phyloP scores from a whole-genome alignment of 1,140 invertebrate species.

The Pseudomyrmex pallidus region DNA sequence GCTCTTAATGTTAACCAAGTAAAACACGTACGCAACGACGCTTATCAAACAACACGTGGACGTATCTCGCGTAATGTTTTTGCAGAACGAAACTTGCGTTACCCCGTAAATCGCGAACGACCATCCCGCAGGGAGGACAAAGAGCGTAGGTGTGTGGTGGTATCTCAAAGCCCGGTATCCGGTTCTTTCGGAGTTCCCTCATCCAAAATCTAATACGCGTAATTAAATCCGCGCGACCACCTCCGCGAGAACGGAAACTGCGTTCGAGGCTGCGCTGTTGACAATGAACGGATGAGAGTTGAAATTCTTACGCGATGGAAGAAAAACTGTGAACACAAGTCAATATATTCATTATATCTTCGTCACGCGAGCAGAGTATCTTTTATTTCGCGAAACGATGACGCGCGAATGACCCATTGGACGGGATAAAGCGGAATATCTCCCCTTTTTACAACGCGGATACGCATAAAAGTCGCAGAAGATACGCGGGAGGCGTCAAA shows the following conservation, averaged over 20 bases:
- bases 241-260: neutral
- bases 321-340: too few species aligned
- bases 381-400: neutral
- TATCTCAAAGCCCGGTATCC: neutral
- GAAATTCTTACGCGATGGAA: neutral
- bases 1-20: too few species aligned
- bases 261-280: neutral
- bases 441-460: neutral
- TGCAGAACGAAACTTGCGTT: neutral
- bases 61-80: neutral
- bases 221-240: constrained; percentile 49
- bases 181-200: neutral
- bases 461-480: constrained; percentile 3
- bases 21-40: neutral
- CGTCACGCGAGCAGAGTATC: neutral
- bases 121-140: neutral
- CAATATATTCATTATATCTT: too few species aligned
- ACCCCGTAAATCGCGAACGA: neutral
- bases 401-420: constrained; percentile 1
- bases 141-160: neutral
- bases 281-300: neutral
- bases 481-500: constrained; percentile 22
- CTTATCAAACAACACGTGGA: neutral
- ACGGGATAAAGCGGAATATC: constrained; percentile 23
- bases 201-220: neutral